These are phyloP conservation scores for Thalassaphorura encarpata DNA, from an alignment of 1,140 invertebrate species.

Conservation along the genomic window DNA sequence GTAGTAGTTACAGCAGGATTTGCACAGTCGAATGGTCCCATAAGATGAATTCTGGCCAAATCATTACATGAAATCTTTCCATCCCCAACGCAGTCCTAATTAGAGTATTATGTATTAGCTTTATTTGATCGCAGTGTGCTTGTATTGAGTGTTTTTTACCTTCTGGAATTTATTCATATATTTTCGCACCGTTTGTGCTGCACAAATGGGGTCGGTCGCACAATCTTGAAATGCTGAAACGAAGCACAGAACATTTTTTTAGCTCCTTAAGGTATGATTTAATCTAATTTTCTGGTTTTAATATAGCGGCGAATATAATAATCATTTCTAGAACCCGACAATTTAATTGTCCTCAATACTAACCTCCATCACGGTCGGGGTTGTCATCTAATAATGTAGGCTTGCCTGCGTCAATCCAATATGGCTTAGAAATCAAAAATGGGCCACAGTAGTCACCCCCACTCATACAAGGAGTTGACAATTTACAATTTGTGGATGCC, in stretches of 20 bases:
- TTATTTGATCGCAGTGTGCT: not conserved
- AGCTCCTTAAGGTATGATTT: not conserved
- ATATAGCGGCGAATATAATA: not conserved
- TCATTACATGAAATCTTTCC: slow-evolving; percentile 29
- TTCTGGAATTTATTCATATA: slow-evolving; percentile 29
- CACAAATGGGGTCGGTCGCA: slow-evolving; percentile 29
- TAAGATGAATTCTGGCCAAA: slow-evolving; percentile 28
- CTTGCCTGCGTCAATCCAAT: slow-evolving; percentile 27
- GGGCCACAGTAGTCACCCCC: slow-evolving; percentile 27
- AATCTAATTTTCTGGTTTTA: not conserved
- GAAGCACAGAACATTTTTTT: not conserved
- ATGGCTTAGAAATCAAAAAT: slow-evolving; percentile 29
- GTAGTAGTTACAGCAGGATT: slow-evolving; percentile 18
- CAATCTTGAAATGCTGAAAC: slow-evolving; percentile 29
- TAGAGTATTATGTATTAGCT: slow-evolving; percentile 6
- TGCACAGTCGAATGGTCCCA: slow-evolving; percentile 21
- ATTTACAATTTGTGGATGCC: slow-evolving; percentile 28
- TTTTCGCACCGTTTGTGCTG: slow-evolving; percentile 27
- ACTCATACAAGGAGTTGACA: slow-evolving; percentile 25
- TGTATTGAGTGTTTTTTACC: slow-evolving; percentile 13
- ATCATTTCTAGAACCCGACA: not conserved
- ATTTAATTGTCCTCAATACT: slow-evolving; percentile 2
- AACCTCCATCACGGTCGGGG: slow-evolving; percentile 24
- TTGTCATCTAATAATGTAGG: slow-evolving; percentile 22
- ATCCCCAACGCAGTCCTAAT: slow-evolving; percentile 27